A percentile compares a stretch with the other conserved stretches of the same genome.
Evolutionary conservation across 2,888 invertebrate genomes (phyloP).

Genomic region (Drosophila neoperkinsi): DNA sequence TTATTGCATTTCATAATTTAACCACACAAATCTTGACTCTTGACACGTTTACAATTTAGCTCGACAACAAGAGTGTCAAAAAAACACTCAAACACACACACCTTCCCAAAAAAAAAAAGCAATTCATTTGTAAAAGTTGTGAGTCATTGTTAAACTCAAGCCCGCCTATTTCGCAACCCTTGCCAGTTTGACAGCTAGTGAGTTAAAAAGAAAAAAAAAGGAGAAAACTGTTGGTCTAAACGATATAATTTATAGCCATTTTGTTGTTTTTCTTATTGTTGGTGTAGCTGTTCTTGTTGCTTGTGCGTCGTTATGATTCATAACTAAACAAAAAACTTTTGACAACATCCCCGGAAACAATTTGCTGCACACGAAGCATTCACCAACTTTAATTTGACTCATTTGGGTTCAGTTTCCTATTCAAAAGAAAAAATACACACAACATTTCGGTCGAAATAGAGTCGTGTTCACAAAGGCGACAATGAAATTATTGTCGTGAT

Average conservation of each 20-base stretch:
- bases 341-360: constrained; percentile 79
- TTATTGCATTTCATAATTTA: constrained; percentile 59
- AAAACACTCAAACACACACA: constrained; percentile 17
- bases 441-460: constrained; percentile 24
- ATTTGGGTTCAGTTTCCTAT: constrained; percentile 37
- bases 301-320: constrained; percentile 73
- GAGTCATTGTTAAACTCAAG: constrained; percentile 52
- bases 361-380: constrained; percentile 77
- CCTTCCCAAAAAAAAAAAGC: constrained; percentile 24
- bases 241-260: constrained; percentile 67
- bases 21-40: constrained; percentile 72
- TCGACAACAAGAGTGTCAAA: constrained; percentile 70
- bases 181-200: constrained; percentile 7
- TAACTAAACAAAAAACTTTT: constrained; percentile 73
- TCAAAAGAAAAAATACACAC: constrained; percentile 11
- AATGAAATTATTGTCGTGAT: constrained; percentile 19
- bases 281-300: constrained; percentile 14
- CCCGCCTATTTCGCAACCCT: constrained; percentile 29
- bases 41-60: constrained; percentile 55
- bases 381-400: constrained; percentile 76
- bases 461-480: constrained; percentile 28
- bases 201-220: constrained; percentile 5
- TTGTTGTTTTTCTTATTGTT: constrained; percentile 29
- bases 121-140: constrained; percentile 57
- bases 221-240: constrained; percentile 40